phyloP scores from a whole-genome alignment of 2,888 invertebrate genomes.

The Luperina nickerlii region DNA sequence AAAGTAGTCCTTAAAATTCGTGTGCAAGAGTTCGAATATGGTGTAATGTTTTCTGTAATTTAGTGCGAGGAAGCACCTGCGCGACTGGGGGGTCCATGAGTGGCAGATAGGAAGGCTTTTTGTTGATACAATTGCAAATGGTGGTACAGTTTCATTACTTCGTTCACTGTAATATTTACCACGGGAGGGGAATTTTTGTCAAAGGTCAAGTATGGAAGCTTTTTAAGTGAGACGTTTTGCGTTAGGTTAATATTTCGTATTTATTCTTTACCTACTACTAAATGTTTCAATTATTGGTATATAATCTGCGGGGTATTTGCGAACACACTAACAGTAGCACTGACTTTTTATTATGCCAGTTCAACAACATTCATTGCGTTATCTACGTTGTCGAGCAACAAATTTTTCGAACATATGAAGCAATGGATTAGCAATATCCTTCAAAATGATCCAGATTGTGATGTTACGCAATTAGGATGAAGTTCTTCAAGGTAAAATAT shows the following conservation, averaged over 20 bases:
- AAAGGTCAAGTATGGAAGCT: constrained; percentile 6
- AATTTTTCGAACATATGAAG: too few relatives aligned
- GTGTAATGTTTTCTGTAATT: constrained; percentile 65
- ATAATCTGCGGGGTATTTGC: not conserved
- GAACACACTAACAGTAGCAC: too few relatives aligned
- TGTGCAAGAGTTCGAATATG: constrained; percentile 48
- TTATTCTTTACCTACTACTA: not conserved
- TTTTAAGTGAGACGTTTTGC: not conserved
- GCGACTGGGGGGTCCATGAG: constrained; percentile 70
- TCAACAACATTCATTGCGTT: not conserved
- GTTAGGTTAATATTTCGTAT: not conserved
- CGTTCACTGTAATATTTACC: constrained; percentile 12
- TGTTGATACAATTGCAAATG: constrained; percentile 71
- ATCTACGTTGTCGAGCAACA: not conserved
- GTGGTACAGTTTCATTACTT: constrained; percentile 45
- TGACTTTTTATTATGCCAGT: not conserved
- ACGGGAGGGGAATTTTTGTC: constrained; percentile 8
- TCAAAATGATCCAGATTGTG: too few relatives aligned
- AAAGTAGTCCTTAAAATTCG: constrained; percentile 47
- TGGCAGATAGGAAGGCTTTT: constrained; percentile 62
- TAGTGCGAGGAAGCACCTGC: constrained; percentile 68
- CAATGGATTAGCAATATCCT: too few relatives aligned
- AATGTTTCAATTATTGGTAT: not conserved
- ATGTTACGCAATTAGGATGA: too few relatives aligned
- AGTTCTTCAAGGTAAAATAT: not conserved